Conservation (phyloP, 2,797 vertebrate genomes). For the Xiphophorus birchmanni region DNA sequence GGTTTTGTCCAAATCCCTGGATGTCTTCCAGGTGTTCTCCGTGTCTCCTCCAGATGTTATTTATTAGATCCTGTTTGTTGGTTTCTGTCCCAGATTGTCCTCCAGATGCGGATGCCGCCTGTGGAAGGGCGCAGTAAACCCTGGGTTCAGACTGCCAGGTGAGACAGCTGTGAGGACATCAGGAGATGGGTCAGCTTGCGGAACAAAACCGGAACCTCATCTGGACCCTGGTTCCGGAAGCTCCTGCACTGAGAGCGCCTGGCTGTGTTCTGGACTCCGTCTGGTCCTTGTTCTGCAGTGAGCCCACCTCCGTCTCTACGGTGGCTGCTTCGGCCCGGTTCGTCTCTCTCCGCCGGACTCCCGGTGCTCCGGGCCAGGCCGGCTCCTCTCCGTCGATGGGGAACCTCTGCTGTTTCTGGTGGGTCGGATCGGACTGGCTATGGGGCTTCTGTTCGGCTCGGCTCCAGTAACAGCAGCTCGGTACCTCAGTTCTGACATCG, state of each 20-base stretch:
- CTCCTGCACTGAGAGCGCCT: not conserved
- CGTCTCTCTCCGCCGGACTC: constrained; percentile 28
- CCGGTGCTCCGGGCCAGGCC: constrained; percentile 9
- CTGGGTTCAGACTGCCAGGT: constrained; percentile 21
- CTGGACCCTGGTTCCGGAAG: constrained; percentile 15
- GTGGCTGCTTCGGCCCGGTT: constrained; percentile 19
- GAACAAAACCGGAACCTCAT: constrained; percentile 42
- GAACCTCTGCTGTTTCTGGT: not conserved
- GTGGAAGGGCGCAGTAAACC: not conserved
- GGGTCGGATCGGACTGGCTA: not conserved
- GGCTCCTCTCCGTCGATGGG: not conserved
- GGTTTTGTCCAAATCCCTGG: not conserved
- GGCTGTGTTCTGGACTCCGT: not conserved
- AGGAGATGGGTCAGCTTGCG: not conserved
- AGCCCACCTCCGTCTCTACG: constrained; percentile 5
- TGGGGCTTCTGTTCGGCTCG: constrained; percentile 11
- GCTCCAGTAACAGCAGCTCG: constrained; percentile 5
- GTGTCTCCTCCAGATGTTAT: not conserved
- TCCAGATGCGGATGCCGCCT: not conserved
- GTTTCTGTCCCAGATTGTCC: not conserved
- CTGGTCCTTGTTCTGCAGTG: not conserved
- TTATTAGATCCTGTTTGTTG: not conserved
- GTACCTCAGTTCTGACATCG: constrained; percentile 6
- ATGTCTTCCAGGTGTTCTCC: not conserved
- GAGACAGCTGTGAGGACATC: constrained; percentile 1